Base-by-base conservation (phyloP, 2,888 invertebrate genomes). In the Nymphalis polychloros region DNA sequence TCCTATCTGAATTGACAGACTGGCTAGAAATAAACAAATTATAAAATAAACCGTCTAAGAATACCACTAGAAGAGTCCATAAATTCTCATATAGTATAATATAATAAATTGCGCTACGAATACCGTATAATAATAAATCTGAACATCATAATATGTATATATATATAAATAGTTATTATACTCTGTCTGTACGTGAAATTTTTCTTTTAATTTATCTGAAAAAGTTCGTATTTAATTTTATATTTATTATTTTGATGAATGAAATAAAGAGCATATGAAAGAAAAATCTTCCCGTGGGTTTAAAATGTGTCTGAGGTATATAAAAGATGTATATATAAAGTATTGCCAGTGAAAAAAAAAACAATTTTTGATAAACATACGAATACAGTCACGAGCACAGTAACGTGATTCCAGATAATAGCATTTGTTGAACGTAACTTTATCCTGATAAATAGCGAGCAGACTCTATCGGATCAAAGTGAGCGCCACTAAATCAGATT, bases 1-100 rank as follows among this genome's bases (percentile, higher is more conserved):
- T 48, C n/a, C n/a, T 47, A 52, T 23, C 13, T 16, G 1, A 52
- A 23, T 52, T 8, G 20, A 8, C 13, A 10, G 50, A 6, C 7
- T 19, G 13, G 2, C 23, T 23, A 53, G 16, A 31, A 53, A 53
- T 53, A 53, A 53, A 31, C 16, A 16, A 16, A 55, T 31, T 17
- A 17, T 55, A 55, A 55, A 55, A 31, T 55, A 8, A 31, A 55
- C 31, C 53, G 53, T 50, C 50, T 50, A 19, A n/a, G 31, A 31
- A 27, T 55, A 31, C 53, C 31, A 31, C 31, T 8, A 31, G 53
- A 55, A 31, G 17, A n/a, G 31, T 17, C 27, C 2, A 55, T 31
- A 31, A 27, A n/a, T 31, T 55, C 8, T 17, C 8, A 55, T 8
- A 55, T 23, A 16, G 20, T 17, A 31, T 31, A n/a, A n/a, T n/a